phyloP scores from a whole-genome alignment of 2,797 vertebrate genomes.

The Pelochelys cantorii region DNA sequence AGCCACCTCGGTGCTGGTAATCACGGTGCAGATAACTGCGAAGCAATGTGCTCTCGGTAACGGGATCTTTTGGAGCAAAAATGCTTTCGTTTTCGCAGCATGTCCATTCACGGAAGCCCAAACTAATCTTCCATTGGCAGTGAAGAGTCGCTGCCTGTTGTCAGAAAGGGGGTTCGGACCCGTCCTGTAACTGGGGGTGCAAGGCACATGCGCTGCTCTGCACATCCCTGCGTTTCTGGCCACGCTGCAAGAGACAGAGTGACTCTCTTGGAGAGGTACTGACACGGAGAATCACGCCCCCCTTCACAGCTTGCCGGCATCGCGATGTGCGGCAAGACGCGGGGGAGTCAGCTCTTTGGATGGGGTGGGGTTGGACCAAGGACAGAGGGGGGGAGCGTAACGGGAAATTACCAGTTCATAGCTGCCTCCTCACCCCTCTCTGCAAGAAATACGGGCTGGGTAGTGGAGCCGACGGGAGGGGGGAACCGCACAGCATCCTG shows the following conservation, averaged over 20 bases:
- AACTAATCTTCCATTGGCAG: neutral
- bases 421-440: neutral
- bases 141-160: neutral
- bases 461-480: neutral
- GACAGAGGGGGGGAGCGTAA: neutral
- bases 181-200: neutral
- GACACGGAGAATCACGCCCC: neutral
- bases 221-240: neutral
- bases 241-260: neutral
- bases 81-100: neutral
- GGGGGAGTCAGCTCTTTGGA: neutral
- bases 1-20: neutral
- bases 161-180: neutral
- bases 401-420: neutral
- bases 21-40: neutral
- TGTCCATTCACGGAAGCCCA: neutral
- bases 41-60: neutral
- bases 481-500: fast-evolving
- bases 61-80: neutral
- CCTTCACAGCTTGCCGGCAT: neutral
- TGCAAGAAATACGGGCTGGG: fast-evolving
- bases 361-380: neutral
- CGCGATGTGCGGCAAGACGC: fast-evolving
- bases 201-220: neutral
- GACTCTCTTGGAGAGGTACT: neutral